A percentile compares a stretch with the other conserved stretches of the same genome.
phyloP scores from a whole-genome alignment of 2,113 vertebrate genomes.

The Caracal caracal region DNA sequence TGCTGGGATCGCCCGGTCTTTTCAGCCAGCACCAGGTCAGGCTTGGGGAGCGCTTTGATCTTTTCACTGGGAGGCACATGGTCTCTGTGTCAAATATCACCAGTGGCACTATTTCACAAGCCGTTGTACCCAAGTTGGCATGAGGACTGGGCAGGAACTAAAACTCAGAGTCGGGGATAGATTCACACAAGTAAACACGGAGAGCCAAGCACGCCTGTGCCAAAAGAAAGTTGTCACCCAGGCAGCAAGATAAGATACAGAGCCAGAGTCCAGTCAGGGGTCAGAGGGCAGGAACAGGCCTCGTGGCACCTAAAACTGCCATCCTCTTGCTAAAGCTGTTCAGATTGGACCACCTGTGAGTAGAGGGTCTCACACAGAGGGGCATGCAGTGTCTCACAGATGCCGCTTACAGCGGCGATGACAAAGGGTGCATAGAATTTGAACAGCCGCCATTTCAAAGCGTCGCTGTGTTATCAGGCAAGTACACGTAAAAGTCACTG shows the following conservation, averaged over 20 bases:
- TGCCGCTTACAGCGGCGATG: neutral
- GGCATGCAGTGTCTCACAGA: neutral
- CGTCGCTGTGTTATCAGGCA: neutral
- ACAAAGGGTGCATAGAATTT: neutral
- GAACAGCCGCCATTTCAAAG: neutral
- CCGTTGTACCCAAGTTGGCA: slow-evolving; percentile 37
- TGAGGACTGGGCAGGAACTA: slow-evolving; percentile 19
- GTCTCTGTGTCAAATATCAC: slow-evolving; percentile 59
- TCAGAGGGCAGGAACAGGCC: neutral
- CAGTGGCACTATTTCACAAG: slow-evolving; percentile 64
- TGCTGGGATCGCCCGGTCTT: neutral
- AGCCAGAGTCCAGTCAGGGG: neutral
- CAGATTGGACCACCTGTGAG: neutral
- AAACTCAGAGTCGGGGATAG: slow-evolving; percentile 23
- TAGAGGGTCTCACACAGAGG: neutral
- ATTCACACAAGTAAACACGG: neutral
- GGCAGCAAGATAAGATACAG: neutral
- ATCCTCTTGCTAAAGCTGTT: neutral
- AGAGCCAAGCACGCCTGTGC: neutral
- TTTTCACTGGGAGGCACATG: slow-evolving; percentile 44
- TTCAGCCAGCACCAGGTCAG: slow-evolving; percentile 43
- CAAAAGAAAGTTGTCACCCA: slow-evolving; percentile 37
- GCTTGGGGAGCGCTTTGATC: slow-evolving; percentile 61
- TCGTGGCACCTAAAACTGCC: neutral
- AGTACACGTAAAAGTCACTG: neutral